Conservation (phyloP, 2,113 vertebrate genomes). For the Cariama cristata region DNA sequence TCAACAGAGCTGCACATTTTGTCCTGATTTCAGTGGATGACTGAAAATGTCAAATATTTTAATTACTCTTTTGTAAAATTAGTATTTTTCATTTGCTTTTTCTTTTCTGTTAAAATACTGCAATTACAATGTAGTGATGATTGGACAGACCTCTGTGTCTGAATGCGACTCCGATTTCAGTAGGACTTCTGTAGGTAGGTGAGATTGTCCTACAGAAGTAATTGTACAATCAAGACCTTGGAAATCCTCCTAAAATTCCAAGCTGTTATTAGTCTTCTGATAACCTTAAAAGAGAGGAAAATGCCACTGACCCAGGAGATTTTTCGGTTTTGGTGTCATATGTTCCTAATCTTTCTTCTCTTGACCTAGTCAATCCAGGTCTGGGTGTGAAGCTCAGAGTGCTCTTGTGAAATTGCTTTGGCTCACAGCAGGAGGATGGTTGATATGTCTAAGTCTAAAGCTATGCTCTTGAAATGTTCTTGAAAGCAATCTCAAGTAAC, state of each 20-base stretch:
- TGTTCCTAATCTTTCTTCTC: background rate
- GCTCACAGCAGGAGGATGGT: background rate
- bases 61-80: background rate
- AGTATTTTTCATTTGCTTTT: background rate
- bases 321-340: background rate
- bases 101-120: background rate
- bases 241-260: background rate
- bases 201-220: background rate
- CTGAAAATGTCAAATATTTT: background rate
- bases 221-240: background rate
- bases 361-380: background rate
- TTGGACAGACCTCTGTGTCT: background rate
- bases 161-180: background rate
- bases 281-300: background rate
- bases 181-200: background rate
- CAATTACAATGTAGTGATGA: background rate
- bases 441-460: slow-evolving; percentile 12
- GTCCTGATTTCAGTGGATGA: background rate
- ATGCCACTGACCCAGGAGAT: background rate
- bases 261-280: background rate
- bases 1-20: background rate
- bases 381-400: background rate
- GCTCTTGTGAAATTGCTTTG: slow-evolving; percentile 1
- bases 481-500: background rate
- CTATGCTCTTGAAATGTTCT: background rate